Base-by-base conservation (phyloP, 2,888 invertebrate species). In the Meteorus cinctellus region DNA sequence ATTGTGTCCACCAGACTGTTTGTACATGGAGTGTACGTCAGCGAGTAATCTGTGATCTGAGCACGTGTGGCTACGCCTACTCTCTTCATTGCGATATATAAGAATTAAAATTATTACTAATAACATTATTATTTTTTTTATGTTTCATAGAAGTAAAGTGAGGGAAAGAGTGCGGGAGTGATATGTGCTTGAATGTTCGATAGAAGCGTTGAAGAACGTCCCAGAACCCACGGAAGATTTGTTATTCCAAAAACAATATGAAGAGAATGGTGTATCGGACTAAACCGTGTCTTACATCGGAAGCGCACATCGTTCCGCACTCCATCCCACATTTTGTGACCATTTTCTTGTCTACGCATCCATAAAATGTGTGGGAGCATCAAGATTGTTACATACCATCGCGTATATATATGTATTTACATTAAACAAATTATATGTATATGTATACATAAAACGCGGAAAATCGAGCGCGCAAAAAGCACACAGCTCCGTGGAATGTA, bases 1-100 rank as follows among this genome's bases (percentile, higher is more conserved):
- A 89, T 88, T 85, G 89, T 88, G 88, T 88, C 87, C 87, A 87
- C 82, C 88, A 86, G 87, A 89, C 86, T 88, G 88, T 87, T 83
- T 85, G 88, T 88, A 87, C 84, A 77, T 72, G 79, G 77, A 77
- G 77, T 81, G 86, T 85, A 86, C 89, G 84, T 81, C 88, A 89
- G 88, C 85, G 84, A 88, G 87, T 88, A 89, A 88, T 89, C 89
- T 89, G 89, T 89, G 89, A 89, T 89, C 86, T 83, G 87, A 88
- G 86, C 88, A 87, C 87, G 85, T 83, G 88, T 88, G 88, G 89
- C 89, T 88, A 89, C 86, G 89, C 89, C 89, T 89, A 89, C 84
- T 88, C 87, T 87, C 86, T 89, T 87, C 85, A 88, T 87, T 86
- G 84, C 81, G 84, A 87, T 86, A 76, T 65, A 75, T 68, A 45